These are phyloP conservation scores for Pollenia griseotomentosa DNA, from an alignment of 2,888 invertebrate genomes.

Conservation along the genomic window DNA sequence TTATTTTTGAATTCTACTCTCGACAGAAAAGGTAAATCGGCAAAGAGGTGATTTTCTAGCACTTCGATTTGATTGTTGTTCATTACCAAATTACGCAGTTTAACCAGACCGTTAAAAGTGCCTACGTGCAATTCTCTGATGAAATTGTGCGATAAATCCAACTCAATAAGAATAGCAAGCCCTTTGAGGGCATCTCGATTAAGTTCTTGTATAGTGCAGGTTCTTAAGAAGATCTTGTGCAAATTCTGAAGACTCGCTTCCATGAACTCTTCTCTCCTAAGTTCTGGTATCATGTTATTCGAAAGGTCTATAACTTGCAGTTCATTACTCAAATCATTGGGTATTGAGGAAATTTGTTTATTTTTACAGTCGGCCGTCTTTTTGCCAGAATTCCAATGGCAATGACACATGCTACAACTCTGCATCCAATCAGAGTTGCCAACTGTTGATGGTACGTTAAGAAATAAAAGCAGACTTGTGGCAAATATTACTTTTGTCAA, in stretches of 20 bases:
- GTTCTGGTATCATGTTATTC: slow-evolving; percentile 88
- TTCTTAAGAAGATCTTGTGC: slow-evolving; percentile 91
- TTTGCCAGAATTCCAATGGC: slow-evolving; percentile 94
- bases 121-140: slow-evolving; percentile 88
- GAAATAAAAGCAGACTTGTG: slow-evolving; percentile 70
- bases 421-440: slow-evolving; percentile 82
- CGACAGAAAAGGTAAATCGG: slow-evolving; percentile 89
- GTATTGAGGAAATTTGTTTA: slow-evolving; percentile 88
- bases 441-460: slow-evolving; percentile 66
- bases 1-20: slow-evolving; percentile 92
- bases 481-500: slow-evolving; percentile 43
- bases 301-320: slow-evolving; percentile 90
- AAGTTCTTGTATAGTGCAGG: slow-evolving; percentile 90
- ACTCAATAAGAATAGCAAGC: slow-evolving; percentile 91
- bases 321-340: slow-evolving; percentile 89
- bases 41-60: slow-evolving; percentile 91
- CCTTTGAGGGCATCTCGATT: slow-evolving; percentile 91
- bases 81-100: slow-evolving; percentile 89
- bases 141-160: slow-evolving; percentile 91
- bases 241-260: slow-evolving; percentile 90
- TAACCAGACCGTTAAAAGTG: slow-evolving; percentile 89
- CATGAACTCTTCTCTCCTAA: slow-evolving; percentile 88
- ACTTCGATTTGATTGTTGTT: slow-evolving; percentile 90
- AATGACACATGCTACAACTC: slow-evolving; percentile 87
- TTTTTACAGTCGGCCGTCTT: slow-evolving; percentile 92